Evolutionary conservation across 2,113 vertebrate species (phyloP).

Genomic region (Varanus komodoensis): DNA sequence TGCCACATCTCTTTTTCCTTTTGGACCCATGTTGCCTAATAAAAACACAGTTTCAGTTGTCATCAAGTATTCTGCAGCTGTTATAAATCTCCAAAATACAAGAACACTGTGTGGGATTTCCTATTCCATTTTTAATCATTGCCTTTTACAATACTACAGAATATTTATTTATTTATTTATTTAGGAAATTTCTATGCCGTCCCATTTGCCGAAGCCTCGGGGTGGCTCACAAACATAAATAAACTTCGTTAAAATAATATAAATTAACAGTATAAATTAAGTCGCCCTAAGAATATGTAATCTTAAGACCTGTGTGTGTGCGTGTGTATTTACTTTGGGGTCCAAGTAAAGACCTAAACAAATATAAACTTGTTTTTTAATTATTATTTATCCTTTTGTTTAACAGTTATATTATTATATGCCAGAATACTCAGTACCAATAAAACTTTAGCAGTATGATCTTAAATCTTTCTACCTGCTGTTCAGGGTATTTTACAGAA

Average conservation of each 20-base stretch:
- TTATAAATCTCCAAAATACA: not conserved
- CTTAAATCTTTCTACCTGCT: not conserved
- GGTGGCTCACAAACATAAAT: no score
- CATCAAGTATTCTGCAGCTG: not conserved
- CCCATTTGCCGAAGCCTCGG: no score
- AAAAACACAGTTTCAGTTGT: not conserved
- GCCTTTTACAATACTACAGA: not conserved
- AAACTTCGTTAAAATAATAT: no score
- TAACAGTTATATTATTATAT: not conserved
- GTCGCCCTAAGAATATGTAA: no score
- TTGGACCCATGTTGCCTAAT: not conserved
- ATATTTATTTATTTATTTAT: no score
- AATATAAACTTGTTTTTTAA: not conserved
- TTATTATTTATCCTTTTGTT: not conserved
- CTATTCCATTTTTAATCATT: not conserved
- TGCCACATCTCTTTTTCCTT: not conserved
- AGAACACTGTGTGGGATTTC: not conserved
- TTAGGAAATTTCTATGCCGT: no score
- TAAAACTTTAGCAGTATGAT: not conserved
- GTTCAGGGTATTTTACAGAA: not conserved
- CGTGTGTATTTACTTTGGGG: not conserved
- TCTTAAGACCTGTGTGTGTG: not conserved
- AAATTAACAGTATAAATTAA: no score
- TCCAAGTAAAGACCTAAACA: not conserved
- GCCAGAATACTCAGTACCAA: not conserved